Evolutionary conservation across 2,113 vertebrate species (phyloP), one percentile per base, ranked within the genome.

Genomic region (Hippocampus mohnikei): DNA sequence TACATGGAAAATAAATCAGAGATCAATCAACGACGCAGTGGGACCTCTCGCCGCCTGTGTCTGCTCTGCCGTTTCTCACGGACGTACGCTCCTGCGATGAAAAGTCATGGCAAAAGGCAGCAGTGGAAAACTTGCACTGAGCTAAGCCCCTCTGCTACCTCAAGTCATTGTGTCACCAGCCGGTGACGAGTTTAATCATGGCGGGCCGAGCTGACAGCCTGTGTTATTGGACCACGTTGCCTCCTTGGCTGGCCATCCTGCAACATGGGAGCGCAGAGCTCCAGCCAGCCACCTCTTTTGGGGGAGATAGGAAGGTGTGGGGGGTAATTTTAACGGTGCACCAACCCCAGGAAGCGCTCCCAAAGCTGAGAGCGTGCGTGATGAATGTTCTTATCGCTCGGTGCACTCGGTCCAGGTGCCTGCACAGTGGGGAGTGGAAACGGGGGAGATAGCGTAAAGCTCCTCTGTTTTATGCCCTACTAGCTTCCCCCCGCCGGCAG

Each of bases 111-210:
- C 72, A 66, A 84, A 82, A 83, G 61, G 78, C 72, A 75, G 77
- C 67, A n/a, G 81, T 21, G 70, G 46, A 66, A 74, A 80, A 55
- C 77, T 74, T 80, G 81, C 70, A 61, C 67, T 29, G 53, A 65
- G 73, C 69, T 67, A 9, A 76, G 70, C 64, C 77, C 76, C 69
- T 64, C 69, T 71, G 74, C 72, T 81, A 78, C 60, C 71, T 56
- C 1, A 41, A n/a, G 80, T 85, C 84, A 76, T 78, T 50, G 63
- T 80, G 84, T 70, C 68, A 67, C 67, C 21, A 73, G 74, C 73
- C 76, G 74, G 76, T 68, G 25, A 56, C 65, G 62, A 69, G 81
- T 89, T 81, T 80, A 89, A 88, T 89, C 81, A 82, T 84, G 82
- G 82, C 82, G 80, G 81, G 58, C 80, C 63, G 69, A n/a, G 46